Base-by-base conservation (phyloP, 2,888 invertebrate genomes). In the Aphidoletes aphidimyza region DNA sequence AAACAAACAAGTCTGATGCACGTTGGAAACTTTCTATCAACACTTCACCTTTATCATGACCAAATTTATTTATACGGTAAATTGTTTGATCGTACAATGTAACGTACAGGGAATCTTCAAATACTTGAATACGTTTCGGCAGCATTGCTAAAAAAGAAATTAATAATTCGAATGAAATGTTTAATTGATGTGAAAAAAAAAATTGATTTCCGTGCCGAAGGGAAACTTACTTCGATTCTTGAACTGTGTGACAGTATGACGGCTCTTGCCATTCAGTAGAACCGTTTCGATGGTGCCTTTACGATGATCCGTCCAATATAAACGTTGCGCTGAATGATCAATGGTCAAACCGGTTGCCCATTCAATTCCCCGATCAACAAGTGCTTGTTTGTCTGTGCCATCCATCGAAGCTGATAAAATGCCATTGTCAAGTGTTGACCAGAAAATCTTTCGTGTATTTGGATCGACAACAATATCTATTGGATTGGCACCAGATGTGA, bases 291-390 rank as follows among this genome's bases (percentile, higher is more conserved):
- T 92, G 30, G 93, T 92, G 87, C 92, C 92, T 86, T 93, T 92
- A 89, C 95, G 95, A n/a, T 93, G 93, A 90, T 97, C 97, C 17
- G 94, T 93, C 94, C 95, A 96, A 91, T 96, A 97, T 3, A 97
- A 89, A 8, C 96, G 91, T n/a, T 91, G 90, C 0, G 94, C 93
- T 0, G 95, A 92, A 88, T 93, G 92, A 89, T 95, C 95, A 85
- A 96, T 91, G 6, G 96, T 93, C 83, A 97, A 91, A 86, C 96
- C 95, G 5, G 93, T 92, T 0, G 95, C 95, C 92, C 95, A 95
- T 19, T 94, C 92, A 86, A 94, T 90, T 87, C 93, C 91, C 3
- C 91, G 91, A 85, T 91, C 90, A 84, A 94, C 92, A 54, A 95
- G 89, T 85, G 91, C 90, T 86, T 91, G 91, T 86, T 92, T 90